Evolutionary conservation across 2,113 vertebrate species (phyloP).

Genomic region (Himantopus leucocephalus): DNA sequence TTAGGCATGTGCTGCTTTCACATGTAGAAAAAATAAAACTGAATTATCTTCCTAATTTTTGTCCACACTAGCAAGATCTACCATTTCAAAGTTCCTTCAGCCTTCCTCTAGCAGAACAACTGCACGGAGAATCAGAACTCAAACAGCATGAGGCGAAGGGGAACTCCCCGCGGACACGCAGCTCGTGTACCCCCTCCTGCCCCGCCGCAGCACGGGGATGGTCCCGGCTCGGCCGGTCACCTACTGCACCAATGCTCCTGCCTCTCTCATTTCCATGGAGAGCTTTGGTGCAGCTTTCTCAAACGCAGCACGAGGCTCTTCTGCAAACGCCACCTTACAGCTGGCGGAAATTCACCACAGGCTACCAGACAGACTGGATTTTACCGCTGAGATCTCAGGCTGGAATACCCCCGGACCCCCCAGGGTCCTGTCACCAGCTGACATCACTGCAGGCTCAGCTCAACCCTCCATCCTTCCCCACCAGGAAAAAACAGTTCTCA

Average conservation of each 20-base stretch:
- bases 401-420: neutral
- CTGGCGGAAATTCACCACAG: neutral
- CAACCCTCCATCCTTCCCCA: neutral
- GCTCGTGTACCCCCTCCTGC: neutral
- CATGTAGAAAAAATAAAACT: neutral
- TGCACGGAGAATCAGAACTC: neutral
- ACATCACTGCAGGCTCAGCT: neutral
- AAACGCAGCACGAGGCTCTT: fast-evolving
- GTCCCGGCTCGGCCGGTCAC: fast-evolving
- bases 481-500: neutral
- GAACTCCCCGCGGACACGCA: neutral
- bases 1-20: neutral
- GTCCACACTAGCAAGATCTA: neutral
- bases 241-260: neutral
- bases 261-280: neutral
- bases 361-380: neutral
- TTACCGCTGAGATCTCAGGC: neutral
- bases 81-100: neutral
- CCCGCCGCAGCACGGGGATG: neutral
- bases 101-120: neutral
- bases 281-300: neutral
- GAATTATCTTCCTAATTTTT: neutral
- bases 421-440: fast-evolving
- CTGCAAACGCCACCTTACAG: neutral
- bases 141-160: neutral